Base-by-base conservation (phyloP, 1,140 invertebrate species). In the Lepidurus packardi region DNA sequence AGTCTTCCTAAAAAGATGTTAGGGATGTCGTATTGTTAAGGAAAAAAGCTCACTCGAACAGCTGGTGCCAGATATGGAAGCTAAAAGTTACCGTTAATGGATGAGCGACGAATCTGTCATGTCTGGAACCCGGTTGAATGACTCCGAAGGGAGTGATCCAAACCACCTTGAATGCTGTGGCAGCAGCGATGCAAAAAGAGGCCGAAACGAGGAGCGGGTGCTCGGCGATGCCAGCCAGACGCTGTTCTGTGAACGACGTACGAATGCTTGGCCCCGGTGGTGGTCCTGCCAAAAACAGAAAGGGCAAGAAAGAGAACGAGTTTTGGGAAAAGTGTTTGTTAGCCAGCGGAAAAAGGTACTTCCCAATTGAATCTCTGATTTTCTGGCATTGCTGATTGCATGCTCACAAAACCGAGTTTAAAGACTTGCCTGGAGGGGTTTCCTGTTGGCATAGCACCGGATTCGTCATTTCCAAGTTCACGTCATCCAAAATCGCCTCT, bases 381-480 rank as follows among this genome's bases (percentile, higher is more conserved):
- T n/a, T n/a, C 16, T 16, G 9, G 16, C 6, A 65, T 65, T 13
- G 53, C 0, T 21, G 53, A 65, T 65, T 13, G 6, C 53, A n/a
- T 8, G 16, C 13, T 65, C 13, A 65, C 53, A 65, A 65, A 65
- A 65, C 0, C 53, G 53, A n/a, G 21, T 65, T 34, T 65, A 21
- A 65, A 65, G 53, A 65, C 53, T 65, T 65, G 53, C 53, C 53
- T 65, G 53, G 53, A 65, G 53, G 53, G 53, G 21, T 65, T 65
- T 65, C 53, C 53, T 65, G 53, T 21, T 65, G 53, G 53, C 53
- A 65, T 21, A 65, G 53, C n/a, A 65, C 53, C 53, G 53, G 53
- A 65, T 65, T 65, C 53, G 53, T 65, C 16, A 65, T 65, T 16
- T 65, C 53, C 53, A 65, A 65, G 21, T 65, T 65, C 53, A 5